Percentiles rank a stretch among this genome's conserved stretches.
These are phyloP conservation scores for Drosophila rhopaloa DNA, from an alignment of 1,140 invertebrate species.

Conservation along the genomic window DNA sequence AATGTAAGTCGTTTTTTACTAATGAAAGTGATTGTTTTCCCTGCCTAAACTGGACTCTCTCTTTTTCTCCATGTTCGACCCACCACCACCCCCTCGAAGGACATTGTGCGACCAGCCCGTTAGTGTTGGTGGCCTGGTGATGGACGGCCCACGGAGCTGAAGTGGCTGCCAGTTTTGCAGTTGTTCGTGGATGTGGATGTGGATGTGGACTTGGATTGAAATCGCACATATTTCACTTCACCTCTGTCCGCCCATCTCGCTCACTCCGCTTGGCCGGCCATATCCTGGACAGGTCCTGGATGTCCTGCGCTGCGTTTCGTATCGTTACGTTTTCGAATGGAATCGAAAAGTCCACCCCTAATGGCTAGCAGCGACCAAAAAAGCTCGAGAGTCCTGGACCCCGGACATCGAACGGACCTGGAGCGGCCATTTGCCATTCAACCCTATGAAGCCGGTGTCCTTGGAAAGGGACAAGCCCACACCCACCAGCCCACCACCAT, in stretches of 20 bases:
- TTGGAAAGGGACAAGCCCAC: slow-evolving; percentile 16
- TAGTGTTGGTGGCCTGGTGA: slow-evolving; percentile 13
- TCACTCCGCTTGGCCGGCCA: slow-evolving; percentile 15
- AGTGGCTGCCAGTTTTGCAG: slow-evolving; percentile 26
- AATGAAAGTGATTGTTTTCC: not conserved
- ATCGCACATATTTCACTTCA: slow-evolving; percentile 49
- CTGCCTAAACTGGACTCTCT: slow-evolving; percentile 23
- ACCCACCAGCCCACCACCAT: slow-evolving; percentile 8
- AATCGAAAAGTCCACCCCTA: slow-evolving; percentile 73
- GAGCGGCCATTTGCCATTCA: slow-evolving; percentile 68
- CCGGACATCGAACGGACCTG: slow-evolving; percentile 21
- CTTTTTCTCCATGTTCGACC: not conserved
- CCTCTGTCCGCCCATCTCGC: slow-evolving; percentile 4
- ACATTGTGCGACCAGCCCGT: slow-evolving; percentile 13
- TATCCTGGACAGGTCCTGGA: slow-evolving; percentile 25
- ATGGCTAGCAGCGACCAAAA: slow-evolving; percentile 54
- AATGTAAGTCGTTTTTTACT: too few species aligned
- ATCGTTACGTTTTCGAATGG: slow-evolving; percentile 27
- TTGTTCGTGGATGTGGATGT: slow-evolving; percentile 8
- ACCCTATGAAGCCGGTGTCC: slow-evolving; percentile 57
- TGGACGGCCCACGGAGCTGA: slow-evolving; percentile 18
- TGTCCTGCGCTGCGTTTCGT: slow-evolving; percentile 13
- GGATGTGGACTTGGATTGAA: slow-evolving; percentile 14
- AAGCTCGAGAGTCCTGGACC: slow-evolving; percentile 9
- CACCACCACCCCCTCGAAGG: slow-evolving; percentile 20